Evolutionary conservation across 1,140 invertebrate species (phyloP).

Genomic region (Papilio aristodemus): DNA sequence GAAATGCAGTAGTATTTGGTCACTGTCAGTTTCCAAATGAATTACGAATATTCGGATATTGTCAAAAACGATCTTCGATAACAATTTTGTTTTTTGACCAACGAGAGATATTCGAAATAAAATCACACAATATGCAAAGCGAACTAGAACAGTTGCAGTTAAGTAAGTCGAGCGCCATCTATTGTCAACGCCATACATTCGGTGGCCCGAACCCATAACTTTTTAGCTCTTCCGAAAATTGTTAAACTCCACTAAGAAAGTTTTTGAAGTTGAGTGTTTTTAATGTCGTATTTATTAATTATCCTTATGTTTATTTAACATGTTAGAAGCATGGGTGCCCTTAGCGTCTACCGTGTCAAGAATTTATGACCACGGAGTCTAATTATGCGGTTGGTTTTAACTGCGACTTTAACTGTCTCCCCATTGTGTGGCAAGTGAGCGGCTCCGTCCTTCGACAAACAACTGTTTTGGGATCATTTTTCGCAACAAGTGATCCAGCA

Average conservation of each 20-base stretch:
- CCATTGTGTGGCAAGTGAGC: neutral
- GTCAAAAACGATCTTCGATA: too few relatives aligned
- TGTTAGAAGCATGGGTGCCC: neutral
- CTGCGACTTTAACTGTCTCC: neutral
- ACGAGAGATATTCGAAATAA: too few relatives aligned
- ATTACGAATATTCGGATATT: too few relatives aligned
- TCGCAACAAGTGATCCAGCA: neutral
- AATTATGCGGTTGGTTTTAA: constrained; percentile 4
- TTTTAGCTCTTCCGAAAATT: neutral
- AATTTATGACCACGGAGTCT: neutral
- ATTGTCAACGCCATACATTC: too few relatives aligned
- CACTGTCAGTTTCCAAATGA: too few relatives aligned
- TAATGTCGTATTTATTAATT: neutral
- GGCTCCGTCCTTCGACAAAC: constrained; percentile 6
- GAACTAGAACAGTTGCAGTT: too few relatives aligned
- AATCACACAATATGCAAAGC: too few relatives aligned
- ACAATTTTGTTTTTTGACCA: too few relatives aligned
- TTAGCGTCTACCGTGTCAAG: neutral
- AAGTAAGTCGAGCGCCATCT: too few relatives aligned
- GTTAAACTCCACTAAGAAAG: neutral
- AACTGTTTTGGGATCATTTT: neutral
- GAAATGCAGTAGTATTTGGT: too few relatives aligned
- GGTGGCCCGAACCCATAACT: too few relatives aligned
- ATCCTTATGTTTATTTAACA: neutral
- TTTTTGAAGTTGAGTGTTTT: neutral